A percentile compares a stretch with the other conserved stretches of the same genome.
Conservation (phyloP, 2,888 invertebrate species). For the Sialis lutaria region DNA sequence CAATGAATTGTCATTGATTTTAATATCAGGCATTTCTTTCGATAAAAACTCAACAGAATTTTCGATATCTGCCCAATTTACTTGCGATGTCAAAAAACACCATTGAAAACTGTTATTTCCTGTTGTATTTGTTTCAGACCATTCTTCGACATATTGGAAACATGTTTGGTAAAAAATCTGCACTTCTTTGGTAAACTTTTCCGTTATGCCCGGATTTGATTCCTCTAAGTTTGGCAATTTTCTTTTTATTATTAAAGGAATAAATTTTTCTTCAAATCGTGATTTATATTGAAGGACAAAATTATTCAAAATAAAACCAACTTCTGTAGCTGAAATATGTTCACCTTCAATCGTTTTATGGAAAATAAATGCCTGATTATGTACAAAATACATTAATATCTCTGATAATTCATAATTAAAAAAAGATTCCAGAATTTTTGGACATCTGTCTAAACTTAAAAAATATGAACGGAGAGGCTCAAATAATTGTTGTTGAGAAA, state of each 20-base stretch:
- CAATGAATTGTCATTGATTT: not conserved
- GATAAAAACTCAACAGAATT: not conserved
- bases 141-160: slow-evolving; percentile 9
- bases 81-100: slow-evolving; percentile 5
- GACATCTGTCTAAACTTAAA: slow-evolving; percentile 14
- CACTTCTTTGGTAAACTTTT: slow-evolving; percentile 8
- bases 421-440: slow-evolving; percentile 13
- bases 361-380: slow-evolving; percentile 12
- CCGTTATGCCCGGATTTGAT: slow-evolving; percentile 6
- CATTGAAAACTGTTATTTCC: slow-evolving; percentile 7
- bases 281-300: slow-evolving; percentile 11
- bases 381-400: slow-evolving; percentile 13
- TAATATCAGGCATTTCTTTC: not conserved
- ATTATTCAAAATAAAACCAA: slow-evolving; percentile 10
- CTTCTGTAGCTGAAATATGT: slow-evolving; percentile 12
- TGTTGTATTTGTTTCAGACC: not conserved
- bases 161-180: slow-evolving; percentile 8
- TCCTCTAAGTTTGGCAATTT: slow-evolving; percentile 6
- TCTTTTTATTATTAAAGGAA: slow-evolving; percentile 8
- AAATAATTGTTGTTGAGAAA: slow-evolving; percentile 13
- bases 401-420: slow-evolving; percentile 13
- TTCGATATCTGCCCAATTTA: not conserved
- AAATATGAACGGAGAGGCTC: slow-evolving; percentile 14
- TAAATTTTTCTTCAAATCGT: slow-evolving; percentile 8
- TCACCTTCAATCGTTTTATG: slow-evolving; percentile 9